A percentile compares a stretch with the other conserved stretches of the same genome.
These are phyloP conservation scores for Apamea monoglypha DNA, from an alignment of 2,888 invertebrate species.

Conservation along the genomic window DNA sequence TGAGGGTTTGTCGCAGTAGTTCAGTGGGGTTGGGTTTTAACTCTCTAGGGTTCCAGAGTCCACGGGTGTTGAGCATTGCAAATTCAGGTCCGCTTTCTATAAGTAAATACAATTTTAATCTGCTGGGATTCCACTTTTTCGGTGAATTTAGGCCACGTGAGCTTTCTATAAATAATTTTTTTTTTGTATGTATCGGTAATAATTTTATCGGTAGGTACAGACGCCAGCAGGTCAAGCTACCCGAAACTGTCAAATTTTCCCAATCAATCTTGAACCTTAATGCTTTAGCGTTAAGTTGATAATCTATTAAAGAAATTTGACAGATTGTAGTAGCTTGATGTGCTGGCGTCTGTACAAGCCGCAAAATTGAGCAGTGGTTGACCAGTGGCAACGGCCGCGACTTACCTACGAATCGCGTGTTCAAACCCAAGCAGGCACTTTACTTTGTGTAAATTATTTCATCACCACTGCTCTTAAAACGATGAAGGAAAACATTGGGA, in stretches of 20 bases:
- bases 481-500: background rate
- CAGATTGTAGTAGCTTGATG: too few species aligned
- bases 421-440: too few species aligned
- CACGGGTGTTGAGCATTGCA: background rate
- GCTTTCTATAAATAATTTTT: background rate
- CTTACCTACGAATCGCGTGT: too few species aligned
- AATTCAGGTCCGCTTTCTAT: background rate
- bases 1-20: slow-evolving; percentile 1
- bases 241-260: too few species aligned
- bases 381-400: too few species aligned
- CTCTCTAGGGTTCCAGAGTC: background rate
- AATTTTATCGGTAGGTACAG: background rate
- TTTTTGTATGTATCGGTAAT: background rate
- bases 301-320: too few species aligned
- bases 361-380: too few species aligned
- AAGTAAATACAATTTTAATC: too few species aligned
- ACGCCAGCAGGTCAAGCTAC: too few species aligned
- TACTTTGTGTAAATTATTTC: background rate
- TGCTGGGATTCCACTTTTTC: background rate
- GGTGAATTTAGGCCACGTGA: background rate
- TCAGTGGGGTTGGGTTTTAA: background rate
- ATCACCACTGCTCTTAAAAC: background rate
- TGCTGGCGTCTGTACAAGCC: too few species aligned
- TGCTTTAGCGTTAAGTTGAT: too few species aligned
- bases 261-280: too few species aligned